A percentile compares a stretch with the other conserved stretches of the same genome.
Conservation (phyloP, 2,888 invertebrate genomes). For the Ctena decussata region DNA sequence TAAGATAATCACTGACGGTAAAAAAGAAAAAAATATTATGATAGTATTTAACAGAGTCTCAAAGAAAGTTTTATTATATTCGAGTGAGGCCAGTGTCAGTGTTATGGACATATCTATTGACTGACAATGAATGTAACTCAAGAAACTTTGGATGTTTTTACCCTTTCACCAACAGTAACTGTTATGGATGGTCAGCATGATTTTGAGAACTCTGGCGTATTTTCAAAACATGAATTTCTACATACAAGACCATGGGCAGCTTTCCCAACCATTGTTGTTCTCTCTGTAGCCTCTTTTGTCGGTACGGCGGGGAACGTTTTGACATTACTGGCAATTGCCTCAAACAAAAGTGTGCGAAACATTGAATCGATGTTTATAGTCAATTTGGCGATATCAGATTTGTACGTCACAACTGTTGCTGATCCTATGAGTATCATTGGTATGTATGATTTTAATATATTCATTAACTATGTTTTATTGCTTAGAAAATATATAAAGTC, state of each 20-base stretch:
- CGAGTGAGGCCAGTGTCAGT: too few relatives aligned
- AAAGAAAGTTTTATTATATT: too few relatives aligned
- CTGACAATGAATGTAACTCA: too few relatives aligned
- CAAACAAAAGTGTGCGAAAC: slow-evolving; percentile 44
- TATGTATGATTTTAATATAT: slow-evolving; percentile 56
- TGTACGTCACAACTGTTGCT: slow-evolving; percentile 73
- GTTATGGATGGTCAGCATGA: neutral
- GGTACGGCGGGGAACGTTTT: slow-evolving; percentile 67
- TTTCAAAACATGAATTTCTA: slow-evolving; percentile 49
- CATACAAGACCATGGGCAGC: slow-evolving; percentile 40
- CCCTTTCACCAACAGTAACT: neutral
- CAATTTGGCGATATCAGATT: slow-evolving; percentile 76
- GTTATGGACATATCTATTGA: too few relatives aligned
- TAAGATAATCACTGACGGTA: too few relatives aligned
- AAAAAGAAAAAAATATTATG: too few relatives aligned
- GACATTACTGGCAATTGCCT: slow-evolving; percentile 55
- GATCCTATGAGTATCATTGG: slow-evolving; percentile 77
- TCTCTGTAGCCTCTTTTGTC: slow-evolving; percentile 43
- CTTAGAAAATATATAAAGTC: too few relatives aligned
- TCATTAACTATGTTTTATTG: too few relatives aligned
- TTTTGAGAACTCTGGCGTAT: neutral
- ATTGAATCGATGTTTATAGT: slow-evolving; percentile 74
- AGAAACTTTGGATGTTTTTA: neutral
- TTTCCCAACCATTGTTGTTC: slow-evolving; percentile 47
- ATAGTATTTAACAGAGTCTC: too few relatives aligned